Percentiles rank a stretch among this genome's conserved stretches.
These are phyloP conservation scores for Hydrochoerus hydrochaeris DNA, from an alignment of 2,113 vertebrate species.

Conservation along the genomic window DNA sequence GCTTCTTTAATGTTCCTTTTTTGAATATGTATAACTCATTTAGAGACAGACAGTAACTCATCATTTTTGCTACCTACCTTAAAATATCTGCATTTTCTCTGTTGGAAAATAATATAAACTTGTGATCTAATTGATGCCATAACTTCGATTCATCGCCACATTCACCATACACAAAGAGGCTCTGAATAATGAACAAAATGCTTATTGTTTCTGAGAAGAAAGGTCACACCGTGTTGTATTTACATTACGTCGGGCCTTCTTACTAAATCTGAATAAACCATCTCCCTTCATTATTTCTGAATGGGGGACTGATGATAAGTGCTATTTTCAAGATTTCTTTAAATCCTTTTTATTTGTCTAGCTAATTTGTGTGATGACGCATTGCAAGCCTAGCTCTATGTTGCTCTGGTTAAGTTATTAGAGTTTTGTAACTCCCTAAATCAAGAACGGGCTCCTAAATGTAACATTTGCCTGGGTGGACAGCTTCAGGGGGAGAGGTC, in stretches of 20 bases:
- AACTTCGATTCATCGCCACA: slow-evolving; percentile 71
- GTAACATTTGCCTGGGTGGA: slow-evolving; percentile 70
- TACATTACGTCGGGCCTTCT: slow-evolving; percentile 78
- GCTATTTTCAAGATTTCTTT: slow-evolving; percentile 73
- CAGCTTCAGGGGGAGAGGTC: slow-evolving; percentile 67
- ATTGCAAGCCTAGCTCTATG: slow-evolving; percentile 69
- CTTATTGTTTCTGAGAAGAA: slow-evolving; percentile 75
- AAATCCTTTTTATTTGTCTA: slow-evolving; percentile 73
- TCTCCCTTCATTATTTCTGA: slow-evolving; percentile 80
- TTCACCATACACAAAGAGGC: slow-evolving; percentile 75
- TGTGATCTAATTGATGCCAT: slow-evolving; percentile 81
- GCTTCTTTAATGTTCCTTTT: slow-evolving; percentile 67
- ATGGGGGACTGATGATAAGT: slow-evolving; percentile 81
- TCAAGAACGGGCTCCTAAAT: slow-evolving; percentile 74
- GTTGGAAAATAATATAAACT: slow-evolving; percentile 75
- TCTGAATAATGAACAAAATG: slow-evolving; percentile 77
- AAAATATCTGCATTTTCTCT: slow-evolving; percentile 73
- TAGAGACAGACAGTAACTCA: slow-evolving; percentile 63
- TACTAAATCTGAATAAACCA: slow-evolving; percentile 76
- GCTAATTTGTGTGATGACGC: slow-evolving; percentile 70
- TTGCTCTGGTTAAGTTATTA: slow-evolving; percentile 79
- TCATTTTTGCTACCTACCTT: slow-evolving; percentile 78
- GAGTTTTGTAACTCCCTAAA: slow-evolving; percentile 70
- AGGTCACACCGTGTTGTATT: slow-evolving; percentile 76
- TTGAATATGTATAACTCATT: slow-evolving; percentile 79